Conservation (phyloP, 2,888 invertebrate species). For the Eupithecia centaureata region DNA sequence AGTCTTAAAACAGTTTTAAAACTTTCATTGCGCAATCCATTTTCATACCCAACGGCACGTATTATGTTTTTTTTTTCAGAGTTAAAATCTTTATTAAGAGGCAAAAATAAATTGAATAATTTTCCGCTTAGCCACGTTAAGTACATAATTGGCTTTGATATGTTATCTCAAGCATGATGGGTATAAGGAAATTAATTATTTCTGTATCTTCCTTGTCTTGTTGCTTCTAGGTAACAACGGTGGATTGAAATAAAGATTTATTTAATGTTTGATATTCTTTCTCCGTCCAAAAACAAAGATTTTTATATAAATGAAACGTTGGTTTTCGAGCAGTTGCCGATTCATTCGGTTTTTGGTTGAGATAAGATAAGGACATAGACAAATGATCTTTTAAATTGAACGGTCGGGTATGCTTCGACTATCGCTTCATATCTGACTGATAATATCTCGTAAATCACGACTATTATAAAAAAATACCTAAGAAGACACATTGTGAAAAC, state of each 20-base stretch:
- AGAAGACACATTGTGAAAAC: too few relatives aligned
- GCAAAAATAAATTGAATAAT: background rate
- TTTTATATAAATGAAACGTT: background rate
- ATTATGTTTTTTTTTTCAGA: background rate
- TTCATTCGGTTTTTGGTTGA: conserved; percentile 60
- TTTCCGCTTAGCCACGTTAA: background rate
- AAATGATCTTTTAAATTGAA: conserved; percentile 66
- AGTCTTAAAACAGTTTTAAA: background rate
- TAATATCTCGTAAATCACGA: conserved; percentile 48
- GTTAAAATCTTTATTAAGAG: background rate
- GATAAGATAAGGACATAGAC: conserved; percentile 70
- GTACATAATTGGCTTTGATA: background rate
- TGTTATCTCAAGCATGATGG: background rate
- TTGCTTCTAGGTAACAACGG: too few relatives aligned
- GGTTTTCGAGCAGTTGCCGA: conserved; percentile 50
- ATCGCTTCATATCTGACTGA: conserved; percentile 56
- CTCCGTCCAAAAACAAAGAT: background rate
- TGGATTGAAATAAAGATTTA: background rate
- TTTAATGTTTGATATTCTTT: background rate
- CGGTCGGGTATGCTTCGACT: conserved; percentile 59
- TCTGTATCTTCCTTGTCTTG: background rate
- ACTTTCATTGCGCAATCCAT: background rate
- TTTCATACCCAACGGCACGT: too few relatives aligned
- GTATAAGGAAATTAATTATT: background rate
- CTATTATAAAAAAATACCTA: background rate